phyloP scores from a whole-genome alignment of 2,797 vertebrate genomes.

The Myripristis jacobus region DNA sequence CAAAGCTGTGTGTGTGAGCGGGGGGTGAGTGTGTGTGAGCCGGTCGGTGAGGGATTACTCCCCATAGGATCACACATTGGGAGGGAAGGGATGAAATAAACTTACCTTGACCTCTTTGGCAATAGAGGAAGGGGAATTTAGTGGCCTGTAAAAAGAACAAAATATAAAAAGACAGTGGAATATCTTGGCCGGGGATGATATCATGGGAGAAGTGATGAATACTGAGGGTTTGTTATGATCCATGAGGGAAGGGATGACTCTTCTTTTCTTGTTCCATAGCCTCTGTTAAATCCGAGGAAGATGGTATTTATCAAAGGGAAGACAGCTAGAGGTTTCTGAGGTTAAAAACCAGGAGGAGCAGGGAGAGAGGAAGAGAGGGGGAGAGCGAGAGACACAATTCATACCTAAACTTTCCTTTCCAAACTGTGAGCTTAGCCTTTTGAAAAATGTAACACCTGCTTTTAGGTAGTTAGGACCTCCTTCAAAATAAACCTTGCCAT shows the following conservation, averaged over 20 bases:
- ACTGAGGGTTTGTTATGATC: slow-evolving; percentile 56
- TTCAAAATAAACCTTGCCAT: not conserved
- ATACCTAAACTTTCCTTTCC: not conserved
- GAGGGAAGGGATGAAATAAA: slow-evolving; percentile 42
- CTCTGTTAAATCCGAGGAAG: slow-evolving; percentile 46
- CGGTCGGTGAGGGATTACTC: slow-evolving; percentile 46
- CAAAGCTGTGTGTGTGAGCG: slow-evolving; percentile 12
- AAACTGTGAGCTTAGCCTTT: slow-evolving; percentile 7
- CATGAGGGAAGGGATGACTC: slow-evolving; percentile 47
- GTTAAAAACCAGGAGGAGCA: slow-evolving; percentile 33
- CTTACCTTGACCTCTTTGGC: slow-evolving; percentile 66
- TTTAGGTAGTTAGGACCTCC: not conserved
- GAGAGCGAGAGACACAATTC: not conserved
- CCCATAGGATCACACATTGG: slow-evolving; percentile 38
- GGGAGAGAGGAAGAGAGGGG: slow-evolving; percentile 10
- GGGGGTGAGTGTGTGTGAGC: slow-evolving; percentile 28
- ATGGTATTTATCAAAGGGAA: slow-evolving; percentile 57
- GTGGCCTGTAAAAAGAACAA: slow-evolving; percentile 39
- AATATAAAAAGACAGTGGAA: slow-evolving; percentile 27
- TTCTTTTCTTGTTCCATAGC: slow-evolving; percentile 54
- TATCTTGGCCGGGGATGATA: slow-evolving; percentile 64
- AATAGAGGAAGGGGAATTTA: slow-evolving; percentile 30
- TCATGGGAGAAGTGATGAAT: slow-evolving; percentile 66
- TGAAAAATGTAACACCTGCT: slow-evolving; percentile 29
- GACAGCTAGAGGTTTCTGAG: slow-evolving; percentile 48